Conservation (phyloP, 2,888 invertebrate genomes). For the Meliscaeva auricollis region DNA sequence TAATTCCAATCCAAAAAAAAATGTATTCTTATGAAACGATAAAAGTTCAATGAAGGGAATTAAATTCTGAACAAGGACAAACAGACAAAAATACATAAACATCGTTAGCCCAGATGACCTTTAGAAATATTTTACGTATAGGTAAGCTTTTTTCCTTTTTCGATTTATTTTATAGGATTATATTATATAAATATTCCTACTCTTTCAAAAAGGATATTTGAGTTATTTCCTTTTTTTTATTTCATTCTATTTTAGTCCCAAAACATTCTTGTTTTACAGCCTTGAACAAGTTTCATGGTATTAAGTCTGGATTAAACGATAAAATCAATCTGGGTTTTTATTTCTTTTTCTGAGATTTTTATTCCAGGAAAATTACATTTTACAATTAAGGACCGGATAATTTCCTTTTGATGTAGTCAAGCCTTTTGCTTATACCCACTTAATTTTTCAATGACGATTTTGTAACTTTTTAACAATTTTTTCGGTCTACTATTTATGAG, state of each 20-base stretch:
- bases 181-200: not conserved
- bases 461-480: too few relatives aligned
- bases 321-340: not conserved
- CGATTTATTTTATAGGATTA: slow-evolving; percentile 3
- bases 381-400: too few relatives aligned
- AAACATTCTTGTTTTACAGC: not conserved
- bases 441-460: too few relatives aligned
- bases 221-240: not conserved
- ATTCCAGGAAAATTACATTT: too few relatives aligned
- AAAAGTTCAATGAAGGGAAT: slow-evolving; percentile 12
- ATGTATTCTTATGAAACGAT: not conserved
- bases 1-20: slow-evolving; percentile 7
- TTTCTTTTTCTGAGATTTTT: too few relatives aligned
- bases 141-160: not conserved
- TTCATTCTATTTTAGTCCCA: not conserved
- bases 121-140: not conserved
- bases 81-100: not conserved
- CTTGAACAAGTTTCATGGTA: not conserved
- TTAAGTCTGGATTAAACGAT: not conserved
- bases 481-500: too few relatives aligned
- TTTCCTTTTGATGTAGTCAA: too few relatives aligned
- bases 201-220: not conserved
- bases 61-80: not conserved
- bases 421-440: too few relatives aligned
- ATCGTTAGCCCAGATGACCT: slow-evolving; percentile 18